Percentiles rank a stretch among this genome's conserved stretches.
These are phyloP conservation scores for Atherix ibis DNA, from an alignment of 2,888 invertebrate genomes.

Conservation along the genomic window DNA sequence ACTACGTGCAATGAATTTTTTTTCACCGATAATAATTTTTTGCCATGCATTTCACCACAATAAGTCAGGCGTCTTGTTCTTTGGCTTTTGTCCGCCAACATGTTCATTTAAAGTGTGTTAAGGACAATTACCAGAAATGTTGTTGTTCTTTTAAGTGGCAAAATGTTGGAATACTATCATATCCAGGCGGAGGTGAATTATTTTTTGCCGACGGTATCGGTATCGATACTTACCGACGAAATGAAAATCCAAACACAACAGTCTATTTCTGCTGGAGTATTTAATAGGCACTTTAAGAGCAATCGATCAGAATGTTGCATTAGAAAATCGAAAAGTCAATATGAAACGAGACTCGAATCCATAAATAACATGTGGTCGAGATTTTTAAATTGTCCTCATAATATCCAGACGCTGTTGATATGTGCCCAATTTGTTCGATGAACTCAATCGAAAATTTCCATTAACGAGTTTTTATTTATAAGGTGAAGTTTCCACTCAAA, in stretches of 20 bases:
- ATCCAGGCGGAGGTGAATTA: not conserved
- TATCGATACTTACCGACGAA: not conserved
- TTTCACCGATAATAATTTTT: too few species aligned
- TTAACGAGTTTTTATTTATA: too few species aligned
- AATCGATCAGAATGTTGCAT: slow-evolving; percentile 10
- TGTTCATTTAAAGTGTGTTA: slow-evolving; percentile 2
- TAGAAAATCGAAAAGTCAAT: slow-evolving; percentile 9
- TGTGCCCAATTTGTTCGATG: too few species aligned
- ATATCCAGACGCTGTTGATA: too few species aligned
- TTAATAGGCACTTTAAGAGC: slow-evolving; percentile 9
- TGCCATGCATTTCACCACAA: too few species aligned
- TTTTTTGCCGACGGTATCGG: not conserved
- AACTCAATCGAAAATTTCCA: too few species aligned
- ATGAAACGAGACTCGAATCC: slow-evolving; percentile 11
- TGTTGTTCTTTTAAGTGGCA: too few species aligned
- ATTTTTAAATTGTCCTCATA: too few species aligned
- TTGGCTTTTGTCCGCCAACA: not conserved
- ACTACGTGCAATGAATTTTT: slow-evolving; percentile 11
- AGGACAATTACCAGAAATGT: slow-evolving; percentile 8
- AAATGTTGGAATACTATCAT: too few species aligned
- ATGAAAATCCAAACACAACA: slow-evolving; percentile 1
- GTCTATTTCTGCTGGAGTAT: slow-evolving; percentile 4
- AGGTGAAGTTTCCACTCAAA: too few species aligned
- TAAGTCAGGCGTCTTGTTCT: too few species aligned
- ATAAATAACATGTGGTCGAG: too few species aligned